Evolutionary conservation across 2,888 invertebrate species (phyloP), one percentile per base, ranked within the genome.

Genomic region (Gibbula magus): DNA sequence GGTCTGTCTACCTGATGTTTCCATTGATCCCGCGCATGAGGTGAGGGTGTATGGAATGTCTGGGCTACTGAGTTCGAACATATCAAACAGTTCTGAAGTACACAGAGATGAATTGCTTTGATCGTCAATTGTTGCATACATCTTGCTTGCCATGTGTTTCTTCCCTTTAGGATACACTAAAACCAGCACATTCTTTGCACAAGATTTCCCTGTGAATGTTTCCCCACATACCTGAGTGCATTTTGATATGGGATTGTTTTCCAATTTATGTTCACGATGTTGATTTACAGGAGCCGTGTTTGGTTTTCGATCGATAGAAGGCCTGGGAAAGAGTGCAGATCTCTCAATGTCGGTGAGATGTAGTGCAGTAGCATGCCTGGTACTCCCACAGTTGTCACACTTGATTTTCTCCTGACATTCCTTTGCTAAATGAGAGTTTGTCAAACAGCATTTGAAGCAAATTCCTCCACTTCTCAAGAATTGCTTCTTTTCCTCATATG

Each of bases 101-200:
- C 67, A 81, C 16, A 83, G 32, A 2, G 83, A 79, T 1, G 74
- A 32, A 53, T 83, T 81, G 54, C 81, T 83, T 32, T 83, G 83
- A 13, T 83, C 78, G 74, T 83, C 80, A 2, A 83, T 3, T 16
- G 81, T 66, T 2, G 81, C 80, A 66, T 81, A 81, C 2, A 25
- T 32, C 39, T n/a, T 80, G 0, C 54, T 52, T 13, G 7, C n/a
- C 10, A 78, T 16, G 18, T 78, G 54, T 13, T 75, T 80, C 8
- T 73, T 20, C 0, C 35, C 78, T 16, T 51, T 20, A 8, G 45
- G 61, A 54, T 61, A 82, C 13, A 82, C 39, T 13, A 70, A 78
- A 8, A 74, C 67, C 7, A 77, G 56, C 20, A 77, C 0, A 2
- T 35, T 32, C 51, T 81, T 82, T 1, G 79, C 76, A 61, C 81